Evolutionary conservation across 2,888 invertebrate genomes (phyloP), one percentile per base, ranked within the genome.

Genomic region (Aradus depressus): DNA sequence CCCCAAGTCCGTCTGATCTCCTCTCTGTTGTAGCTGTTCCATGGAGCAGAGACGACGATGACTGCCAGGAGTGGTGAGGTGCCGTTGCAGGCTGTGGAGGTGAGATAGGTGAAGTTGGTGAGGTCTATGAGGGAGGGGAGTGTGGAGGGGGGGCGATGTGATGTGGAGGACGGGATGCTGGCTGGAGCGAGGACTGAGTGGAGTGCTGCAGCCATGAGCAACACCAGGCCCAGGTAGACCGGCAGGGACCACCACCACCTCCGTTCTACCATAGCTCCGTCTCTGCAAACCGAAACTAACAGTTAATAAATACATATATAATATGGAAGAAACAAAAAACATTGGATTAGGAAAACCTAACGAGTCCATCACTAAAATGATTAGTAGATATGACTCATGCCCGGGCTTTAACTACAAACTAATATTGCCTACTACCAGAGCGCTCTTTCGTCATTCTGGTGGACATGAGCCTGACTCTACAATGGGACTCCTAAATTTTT

Each of bases 1-100:
- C 57, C 87, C 87, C 86, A 87, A 0, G 86, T 84, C 50, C 75
- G 74, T 3, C 87, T 71, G 47, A 88, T 84, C 0, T 76, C 65
- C 44, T 69, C 69, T n/a, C 87, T 72, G 56, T 82, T 80, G 16
- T 72, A 72, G 19, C 67, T 65, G 64, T 88, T 80, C 4, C 60
- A 64, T 2, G 84, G 82, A 0, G 82, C 80, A 0, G 86, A 82
- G 60, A 82, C 77, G 3, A 82, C 71, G 23, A 83, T 68, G 52
- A 84, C 74, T 18, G 85, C 67, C 21, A 82, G 67, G 12, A 79
- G 68, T 5, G 61, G 41, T 14, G 75, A 60, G 26, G 63, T 60
- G 59, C 66, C 65, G 4, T 66, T 61, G 37, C 53, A 52, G 5
- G 67, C 70, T 49, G 79, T 75, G 57, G 76, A 74, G 37, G 79